These are phyloP conservation scores for Scaptomyza flava DNA, from an alignment of 2,888 invertebrate genomes.

Conservation along the genomic window DNA sequence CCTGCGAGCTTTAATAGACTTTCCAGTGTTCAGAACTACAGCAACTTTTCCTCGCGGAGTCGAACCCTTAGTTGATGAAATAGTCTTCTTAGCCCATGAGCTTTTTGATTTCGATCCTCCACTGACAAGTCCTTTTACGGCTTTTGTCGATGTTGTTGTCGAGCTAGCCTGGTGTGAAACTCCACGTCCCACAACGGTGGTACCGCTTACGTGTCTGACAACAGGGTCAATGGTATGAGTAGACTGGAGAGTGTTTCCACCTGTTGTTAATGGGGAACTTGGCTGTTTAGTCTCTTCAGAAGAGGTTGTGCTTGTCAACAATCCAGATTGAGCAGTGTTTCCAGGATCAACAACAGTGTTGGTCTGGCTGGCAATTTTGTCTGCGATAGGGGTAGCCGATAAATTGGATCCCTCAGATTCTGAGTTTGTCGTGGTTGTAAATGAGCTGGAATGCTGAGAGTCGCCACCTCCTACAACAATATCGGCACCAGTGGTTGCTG, in stretches of 20 bases:
- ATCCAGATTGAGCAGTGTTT: slow-evolving; percentile 4
- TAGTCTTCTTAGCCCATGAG: slow-evolving; percentile 19
- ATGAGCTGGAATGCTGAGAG: slow-evolving; percentile 13
- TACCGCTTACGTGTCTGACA: neutral
- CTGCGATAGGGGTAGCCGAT: neutral
- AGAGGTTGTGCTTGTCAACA: neutral
- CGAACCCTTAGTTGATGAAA: slow-evolving; percentile 16
- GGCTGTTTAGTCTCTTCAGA: neutral
- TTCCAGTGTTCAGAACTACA: neutral
- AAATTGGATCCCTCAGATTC: neutral
- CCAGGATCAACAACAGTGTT: neutral
- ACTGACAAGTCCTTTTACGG: neutral
- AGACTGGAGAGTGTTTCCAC: neutral
- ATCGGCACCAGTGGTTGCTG: neutral
- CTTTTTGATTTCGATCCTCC: neutral
- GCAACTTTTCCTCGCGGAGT: slow-evolving; percentile 3
- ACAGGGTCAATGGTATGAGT: slow-evolving; percentile 6
- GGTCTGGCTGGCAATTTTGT: neutral
- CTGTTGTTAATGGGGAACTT: neutral
- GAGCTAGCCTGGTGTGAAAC: slow-evolving; percentile 7
- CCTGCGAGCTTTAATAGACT: neutral
- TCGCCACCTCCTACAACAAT: neutral
- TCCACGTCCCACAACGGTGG: neutral
- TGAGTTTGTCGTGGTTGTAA: slow-evolving; percentile 14
- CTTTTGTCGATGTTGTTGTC: neutral